phyloP scores from a whole-genome alignment of 2,797 vertebrate species.

The Picus viridis region DNA sequence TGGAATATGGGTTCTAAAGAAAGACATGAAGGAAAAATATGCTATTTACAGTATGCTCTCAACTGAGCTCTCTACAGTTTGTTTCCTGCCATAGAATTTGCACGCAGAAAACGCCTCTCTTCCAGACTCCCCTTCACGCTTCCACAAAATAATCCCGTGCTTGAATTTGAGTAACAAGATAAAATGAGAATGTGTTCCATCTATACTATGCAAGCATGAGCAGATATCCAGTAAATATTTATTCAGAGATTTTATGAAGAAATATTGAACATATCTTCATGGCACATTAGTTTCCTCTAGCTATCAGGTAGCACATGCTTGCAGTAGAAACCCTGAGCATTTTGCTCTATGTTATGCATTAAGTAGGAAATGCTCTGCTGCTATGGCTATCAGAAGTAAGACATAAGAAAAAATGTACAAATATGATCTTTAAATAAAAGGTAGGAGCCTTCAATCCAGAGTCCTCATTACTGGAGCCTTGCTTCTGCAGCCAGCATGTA shows the following conservation, averaged over 20 bases:
- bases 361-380: neutral
- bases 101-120: neutral
- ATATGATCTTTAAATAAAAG: neutral
- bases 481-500: neutral
- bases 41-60: neutral
- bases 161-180: neutral
- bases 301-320: neutral
- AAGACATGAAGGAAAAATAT: neutral
- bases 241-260: neutral
- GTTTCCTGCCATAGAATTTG: neutral
- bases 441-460: neutral
- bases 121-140: neutral
- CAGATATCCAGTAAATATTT: neutral
- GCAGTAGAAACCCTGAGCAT: neutral
- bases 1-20: slow-evolving; percentile 22
- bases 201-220: neutral
- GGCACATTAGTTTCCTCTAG: neutral
- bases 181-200: neutral
- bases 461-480: neutral
- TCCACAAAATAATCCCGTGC: neutral
- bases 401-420: neutral
- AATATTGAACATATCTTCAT: neutral
- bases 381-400: neutral
- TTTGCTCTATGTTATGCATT: neutral
- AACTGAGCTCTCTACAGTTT: slow-evolving; percentile 4